A percentile compares a stretch with the other conserved stretches of the same genome.
phyloP scores from a whole-genome alignment of 2,888 invertebrate species.

The Limulus polyphemus region DNA sequence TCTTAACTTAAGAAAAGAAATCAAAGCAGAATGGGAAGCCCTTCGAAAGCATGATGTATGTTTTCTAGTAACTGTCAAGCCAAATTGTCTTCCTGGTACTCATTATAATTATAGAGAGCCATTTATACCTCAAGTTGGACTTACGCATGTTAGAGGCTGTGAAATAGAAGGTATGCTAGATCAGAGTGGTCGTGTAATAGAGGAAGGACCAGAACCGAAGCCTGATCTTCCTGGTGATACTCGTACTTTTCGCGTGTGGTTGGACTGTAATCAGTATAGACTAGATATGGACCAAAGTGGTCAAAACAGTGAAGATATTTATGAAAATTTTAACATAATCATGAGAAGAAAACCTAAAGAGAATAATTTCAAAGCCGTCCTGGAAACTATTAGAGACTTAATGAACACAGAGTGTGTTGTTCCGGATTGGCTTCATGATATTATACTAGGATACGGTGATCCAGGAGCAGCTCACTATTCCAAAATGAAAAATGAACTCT shows the following conservation, averaged over 20 bases:
- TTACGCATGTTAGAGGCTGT: slow-evolving; percentile 86
- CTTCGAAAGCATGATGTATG: slow-evolving; percentile 95
- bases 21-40: slow-evolving; percentile 94
- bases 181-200: slow-evolving; percentile 84
- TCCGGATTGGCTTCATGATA: slow-evolving; percentile 89
- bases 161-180: slow-evolving; percentile 98
- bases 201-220: slow-evolving; percentile 77
- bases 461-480: slow-evolving; percentile 93
- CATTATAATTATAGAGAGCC: slow-evolving; percentile 46
- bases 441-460: slow-evolving; percentile 94
- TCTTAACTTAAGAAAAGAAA: slow-evolving; percentile 74
- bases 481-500: slow-evolving; percentile 73
- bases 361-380: slow-evolving; percentile 98
- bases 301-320: slow-evolving; percentile 49
- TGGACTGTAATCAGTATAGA: slow-evolving; percentile 95
- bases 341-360: slow-evolving; percentile 98
- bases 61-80: slow-evolving; percentile 82
- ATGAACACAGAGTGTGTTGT: slow-evolving; percentile 99
- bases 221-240: slow-evolving; percentile 76
- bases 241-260: slow-evolving; percentile 80
- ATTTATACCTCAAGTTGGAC: slow-evolving; percentile 83
- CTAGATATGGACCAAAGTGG: slow-evolving; percentile 52
- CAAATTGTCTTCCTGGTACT: slow-evolving; percentile 65
- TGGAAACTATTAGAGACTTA: slow-evolving; percentile 94
- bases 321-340: slow-evolving; percentile 87